Evolutionary conservation across 2,888 invertebrate genomes (phyloP).

Genomic region (Seladonia tumulorum): DNA sequence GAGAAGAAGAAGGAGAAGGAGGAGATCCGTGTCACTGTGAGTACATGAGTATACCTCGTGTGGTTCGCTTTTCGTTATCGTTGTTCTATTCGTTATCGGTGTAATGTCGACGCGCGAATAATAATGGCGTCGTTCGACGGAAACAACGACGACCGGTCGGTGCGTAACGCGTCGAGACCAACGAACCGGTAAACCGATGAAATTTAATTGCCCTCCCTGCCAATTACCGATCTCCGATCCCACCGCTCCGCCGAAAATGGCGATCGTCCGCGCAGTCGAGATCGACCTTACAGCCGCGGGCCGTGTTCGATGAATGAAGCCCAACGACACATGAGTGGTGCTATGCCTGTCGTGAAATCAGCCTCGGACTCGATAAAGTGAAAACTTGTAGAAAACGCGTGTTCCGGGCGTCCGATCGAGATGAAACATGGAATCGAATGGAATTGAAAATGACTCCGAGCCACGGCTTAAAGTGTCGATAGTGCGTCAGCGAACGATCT

Average conservation of each 20-base stretch:
- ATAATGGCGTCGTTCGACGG: not conserved
- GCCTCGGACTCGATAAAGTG: not conserved
- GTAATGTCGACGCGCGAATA: constrained; percentile 8
- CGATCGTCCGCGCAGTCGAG: not conserved
- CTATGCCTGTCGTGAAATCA: not conserved
- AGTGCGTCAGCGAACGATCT: not conserved
- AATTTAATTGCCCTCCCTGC: not conserved
- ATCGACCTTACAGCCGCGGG: not conserved
- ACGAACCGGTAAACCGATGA: not conserved
- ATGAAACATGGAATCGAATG: not conserved
- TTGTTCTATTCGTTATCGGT: constrained; percentile 1
- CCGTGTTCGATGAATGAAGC: not conserved
- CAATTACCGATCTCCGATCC: not conserved
- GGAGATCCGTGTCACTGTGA: not conserved
- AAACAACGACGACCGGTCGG: not conserved
- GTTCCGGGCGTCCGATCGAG: not conserved
- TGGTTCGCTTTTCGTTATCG: not conserved
- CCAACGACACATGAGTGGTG: not conserved
- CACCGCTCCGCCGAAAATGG: not conserved
- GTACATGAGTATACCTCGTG: not conserved
- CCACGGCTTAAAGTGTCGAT: not conserved
- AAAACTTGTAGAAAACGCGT: not conserved
- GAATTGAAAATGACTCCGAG: not conserved
- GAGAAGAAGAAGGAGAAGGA: not conserved
- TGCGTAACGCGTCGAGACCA: not conserved